Percentiles rank a stretch among this genome's conserved stretches.
Evolutionary conservation across 2,113 vertebrate genomes (phyloP).

Genomic region (Ciconia stormi): DNA sequence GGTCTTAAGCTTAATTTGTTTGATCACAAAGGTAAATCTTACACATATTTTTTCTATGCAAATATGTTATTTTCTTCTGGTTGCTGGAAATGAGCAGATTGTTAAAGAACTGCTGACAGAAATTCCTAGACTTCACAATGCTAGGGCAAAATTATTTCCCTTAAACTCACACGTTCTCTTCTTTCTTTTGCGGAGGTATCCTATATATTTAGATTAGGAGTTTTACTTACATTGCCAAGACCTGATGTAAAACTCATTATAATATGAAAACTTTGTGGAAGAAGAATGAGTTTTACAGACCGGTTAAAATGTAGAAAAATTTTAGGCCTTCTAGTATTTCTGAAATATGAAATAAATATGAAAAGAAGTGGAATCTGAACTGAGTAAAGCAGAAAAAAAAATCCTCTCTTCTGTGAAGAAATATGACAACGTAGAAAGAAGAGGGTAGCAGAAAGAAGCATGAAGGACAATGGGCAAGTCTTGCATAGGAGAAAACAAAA

Average conservation of each 20-base stretch:
- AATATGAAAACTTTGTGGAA: not conserved
- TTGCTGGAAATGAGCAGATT: not conserved
- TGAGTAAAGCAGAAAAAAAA: not conserved
- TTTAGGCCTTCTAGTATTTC: not conserved
- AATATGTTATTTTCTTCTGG: not conserved
- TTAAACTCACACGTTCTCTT: not conserved
- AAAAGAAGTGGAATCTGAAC: not conserved
- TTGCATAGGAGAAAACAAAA: not conserved
- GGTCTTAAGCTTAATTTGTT: not conserved
- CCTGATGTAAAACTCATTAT: not conserved
- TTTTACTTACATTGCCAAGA: not conserved
- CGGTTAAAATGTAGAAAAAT: not conserved
- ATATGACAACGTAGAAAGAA: not conserved
- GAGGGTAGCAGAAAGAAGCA: not conserved
- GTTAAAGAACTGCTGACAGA: not conserved
- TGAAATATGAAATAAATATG: not conserved
- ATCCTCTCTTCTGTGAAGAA: not conserved
- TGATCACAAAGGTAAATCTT: not conserved
- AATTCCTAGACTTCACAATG: not conserved
- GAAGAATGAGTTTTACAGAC: not conserved
- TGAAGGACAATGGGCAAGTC: not conserved
- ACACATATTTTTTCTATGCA: not conserved
- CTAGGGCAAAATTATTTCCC: not conserved
- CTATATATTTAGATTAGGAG: not conserved
- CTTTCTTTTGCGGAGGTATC: not conserved